Evolutionary conservation across 2,888 invertebrate genomes (phyloP).

Genomic region (Ophion slaviceki): DNA sequence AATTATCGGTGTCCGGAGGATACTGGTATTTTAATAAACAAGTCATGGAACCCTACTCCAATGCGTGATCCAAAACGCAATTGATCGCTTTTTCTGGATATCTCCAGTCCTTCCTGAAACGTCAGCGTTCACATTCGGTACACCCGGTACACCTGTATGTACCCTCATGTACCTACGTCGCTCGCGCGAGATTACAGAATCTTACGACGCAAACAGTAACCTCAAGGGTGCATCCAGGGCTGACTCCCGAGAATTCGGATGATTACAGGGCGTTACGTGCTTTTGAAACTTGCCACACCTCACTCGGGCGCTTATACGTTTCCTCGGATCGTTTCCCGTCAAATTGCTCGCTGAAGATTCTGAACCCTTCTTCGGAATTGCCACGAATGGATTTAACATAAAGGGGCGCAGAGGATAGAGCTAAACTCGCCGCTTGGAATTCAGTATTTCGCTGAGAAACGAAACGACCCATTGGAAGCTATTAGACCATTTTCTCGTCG

Average conservation of each 20-base stretch:
- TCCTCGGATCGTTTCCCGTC: background rate
- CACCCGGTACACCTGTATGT: background rate
- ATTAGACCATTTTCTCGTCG: background rate
- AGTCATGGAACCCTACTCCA: background rate
- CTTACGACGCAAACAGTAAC: constrained; percentile 27
- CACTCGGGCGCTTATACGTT: constrained; percentile 19
- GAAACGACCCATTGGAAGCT: background rate
- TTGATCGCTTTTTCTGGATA: background rate
- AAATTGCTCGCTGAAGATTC: constrained; percentile 6
- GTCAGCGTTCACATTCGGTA: background rate
- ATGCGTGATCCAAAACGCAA: background rate
- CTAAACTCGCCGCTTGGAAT: background rate
- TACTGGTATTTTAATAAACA: background rate
- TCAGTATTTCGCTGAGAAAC: background rate
- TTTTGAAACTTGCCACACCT: background rate
- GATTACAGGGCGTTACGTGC: constrained; percentile 16
- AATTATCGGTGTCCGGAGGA: background rate
- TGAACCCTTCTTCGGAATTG: background rate
- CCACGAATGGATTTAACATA: background rate
- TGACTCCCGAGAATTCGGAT: constrained; percentile 27
- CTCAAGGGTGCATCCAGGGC: constrained; percentile 39
- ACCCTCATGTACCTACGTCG: background rate
- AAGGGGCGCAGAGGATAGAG: background rate
- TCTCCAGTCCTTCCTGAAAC: background rate
- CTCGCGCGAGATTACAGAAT: background rate